Conservation (phyloP, 2,888 invertebrate genomes). For the Orthosia incerta region DNA sequence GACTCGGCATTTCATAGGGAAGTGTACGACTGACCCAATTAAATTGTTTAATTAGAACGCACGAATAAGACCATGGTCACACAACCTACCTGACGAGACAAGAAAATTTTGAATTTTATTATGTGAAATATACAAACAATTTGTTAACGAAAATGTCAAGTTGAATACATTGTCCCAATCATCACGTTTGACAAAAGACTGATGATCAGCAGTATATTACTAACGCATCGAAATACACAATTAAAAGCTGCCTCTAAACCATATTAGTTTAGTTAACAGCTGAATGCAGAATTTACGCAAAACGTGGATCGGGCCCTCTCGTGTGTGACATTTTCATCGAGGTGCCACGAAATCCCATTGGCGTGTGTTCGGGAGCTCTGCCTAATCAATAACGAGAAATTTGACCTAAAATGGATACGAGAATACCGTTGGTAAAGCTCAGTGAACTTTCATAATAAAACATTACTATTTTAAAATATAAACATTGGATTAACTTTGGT, state of each 20-base stretch:
- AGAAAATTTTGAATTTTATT: neutral
- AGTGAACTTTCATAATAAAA: slow-evolving; percentile 1
- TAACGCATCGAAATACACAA: slow-evolving; percentile 20
- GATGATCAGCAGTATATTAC: slow-evolving; percentile 3
- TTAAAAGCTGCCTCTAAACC: slow-evolving; percentile 19
- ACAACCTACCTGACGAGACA: slow-evolving; percentile 1
- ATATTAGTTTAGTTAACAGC: slow-evolving; percentile 43
- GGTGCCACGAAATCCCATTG: slow-evolving; percentile 42
- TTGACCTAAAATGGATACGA: slow-evolving; percentile 15
- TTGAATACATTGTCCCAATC: neutral
- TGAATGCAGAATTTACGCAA: slow-evolving; percentile 38
- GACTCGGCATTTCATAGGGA: slow-evolving; percentile 53
- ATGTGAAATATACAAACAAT: neutral
- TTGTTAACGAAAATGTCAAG: neutral
- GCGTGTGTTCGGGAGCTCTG: slow-evolving; percentile 25
- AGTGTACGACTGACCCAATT: slow-evolving; percentile 71
- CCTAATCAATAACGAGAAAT: slow-evolving; percentile 36
- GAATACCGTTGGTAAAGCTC: neutral
- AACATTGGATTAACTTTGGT: neutral
- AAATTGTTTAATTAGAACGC: slow-evolving; percentile 73
- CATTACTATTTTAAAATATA: slow-evolving; percentile 6
- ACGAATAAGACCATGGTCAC: slow-evolving; percentile 15
- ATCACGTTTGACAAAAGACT: slow-evolving; percentile 5
- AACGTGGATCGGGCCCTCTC: slow-evolving; percentile 24
- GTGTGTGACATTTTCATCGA: slow-evolving; percentile 34